Evolutionary conservation across 2,113 vertebrate species (phyloP).

Genomic region (Silurus meridionalis): DNA sequence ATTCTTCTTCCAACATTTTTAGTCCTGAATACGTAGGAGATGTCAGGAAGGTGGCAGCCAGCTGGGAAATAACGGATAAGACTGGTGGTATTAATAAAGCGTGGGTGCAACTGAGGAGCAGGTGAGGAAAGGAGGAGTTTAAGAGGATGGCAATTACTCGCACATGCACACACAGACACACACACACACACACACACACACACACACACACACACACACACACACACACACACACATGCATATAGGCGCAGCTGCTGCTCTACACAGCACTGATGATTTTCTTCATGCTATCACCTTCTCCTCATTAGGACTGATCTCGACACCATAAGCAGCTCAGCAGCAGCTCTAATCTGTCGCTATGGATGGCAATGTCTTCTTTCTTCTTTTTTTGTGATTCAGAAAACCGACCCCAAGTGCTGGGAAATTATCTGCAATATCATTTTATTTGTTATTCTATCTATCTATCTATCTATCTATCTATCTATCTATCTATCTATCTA

Average conservation of each 20-base stretch:
- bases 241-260: slow-evolving; percentile 26
- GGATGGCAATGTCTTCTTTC: slow-evolving; percentile 7
- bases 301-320: slow-evolving; percentile 58
- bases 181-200: slow-evolving; percentile 15
- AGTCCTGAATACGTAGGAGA: slow-evolving; percentile 5
- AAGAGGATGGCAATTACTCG: slow-evolving; percentile 14
- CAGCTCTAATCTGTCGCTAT: slow-evolving; percentile 37
- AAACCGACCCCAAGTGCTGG: background rate
- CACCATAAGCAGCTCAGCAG: slow-evolving; percentile 55
- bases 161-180: slow-evolving; percentile 35
- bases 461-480: too few species aligned
- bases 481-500: too few species aligned
- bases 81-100: slow-evolving; percentile 13
- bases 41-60: slow-evolving; percentile 22
- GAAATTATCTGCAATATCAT: background rate
- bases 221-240: slow-evolving; percentile 8
- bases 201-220: slow-evolving; percentile 21
- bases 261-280: slow-evolving; percentile 32
- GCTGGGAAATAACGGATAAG: slow-evolving; percentile 22
- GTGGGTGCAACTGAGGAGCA: slow-evolving; percentile 23
- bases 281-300: slow-evolving; percentile 48
- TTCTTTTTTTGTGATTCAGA: slow-evolving; percentile 27
- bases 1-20: background rate
- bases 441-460: background rate
- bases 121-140: slow-evolving; percentile 38